Evolutionary conservation across 2,797 vertebrate genomes (phyloP), one percentile per base, ranked within the genome.

Genomic region (Euthynnus affinis): DNA sequence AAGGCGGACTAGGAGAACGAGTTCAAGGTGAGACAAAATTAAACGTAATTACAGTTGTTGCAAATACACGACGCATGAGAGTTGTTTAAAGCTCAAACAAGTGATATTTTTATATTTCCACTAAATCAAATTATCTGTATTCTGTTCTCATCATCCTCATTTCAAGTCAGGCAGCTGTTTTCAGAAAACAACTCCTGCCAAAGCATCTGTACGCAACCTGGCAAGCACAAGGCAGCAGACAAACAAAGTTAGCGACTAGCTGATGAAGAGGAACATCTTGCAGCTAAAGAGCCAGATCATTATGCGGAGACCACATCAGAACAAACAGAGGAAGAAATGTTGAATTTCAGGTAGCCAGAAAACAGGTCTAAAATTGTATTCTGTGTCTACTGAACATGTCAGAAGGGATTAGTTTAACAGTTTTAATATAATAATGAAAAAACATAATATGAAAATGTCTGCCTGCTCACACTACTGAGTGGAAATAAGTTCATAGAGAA

Each of bases 1-100:
- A 57, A 53, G 75, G 56, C 12, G 46, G 69, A 53, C 40, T 15
- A 44, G 62, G 62, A 52, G 52, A 75, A 56, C 6, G 2, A 53
- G 69, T 63, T 81, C 63, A 78, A 78, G 61, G 64, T 72, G 2
- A 70, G 58, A 72, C 32, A 42, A 29, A 29, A 53, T 67, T 44
- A 40, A 65, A 48, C 23, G 18, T 34, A 44, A 53, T 1, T 46
- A 46, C 44, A 37, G 8, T 17, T 56, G 15, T 17, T 44, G n/a
- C 9, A 3, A 56, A 27, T 20, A 18, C n/a, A 34, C 15, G n/a
- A 59, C 61, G 52, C 18, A 23, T 18, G 48, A 51, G 40, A 48
- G 51, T 23, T 66, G 27, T 46, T 46, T 52, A 22, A 63, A 53
- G 7, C 42, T 67, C 1, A 13, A 25, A n/a, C n/a, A 9, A 6